These are phyloP conservation scores for Pantherophis guttatus DNA, from an alignment of 2,113 vertebrate species.

Conservation along the genomic window DNA sequence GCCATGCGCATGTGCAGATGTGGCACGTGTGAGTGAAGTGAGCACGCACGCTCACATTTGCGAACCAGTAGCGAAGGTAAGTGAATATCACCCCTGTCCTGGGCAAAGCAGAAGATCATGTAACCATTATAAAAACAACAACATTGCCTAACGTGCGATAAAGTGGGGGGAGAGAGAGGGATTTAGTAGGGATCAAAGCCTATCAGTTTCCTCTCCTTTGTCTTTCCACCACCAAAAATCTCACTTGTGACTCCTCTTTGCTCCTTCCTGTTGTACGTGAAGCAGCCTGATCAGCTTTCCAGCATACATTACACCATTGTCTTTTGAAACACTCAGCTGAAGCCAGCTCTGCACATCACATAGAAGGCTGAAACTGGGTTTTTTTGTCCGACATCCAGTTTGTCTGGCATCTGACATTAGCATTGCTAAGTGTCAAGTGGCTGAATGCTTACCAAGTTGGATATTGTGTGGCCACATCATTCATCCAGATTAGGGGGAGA, in stretches of 20 bases:
- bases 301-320: conserved; percentile 19
- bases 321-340: accelerated
- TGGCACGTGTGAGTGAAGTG: too few species aligned
- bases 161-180: neutral
- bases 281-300: conserved; percentile 20
- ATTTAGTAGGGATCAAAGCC: neutral
- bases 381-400: conserved; percentile 49
- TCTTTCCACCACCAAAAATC: neutral
- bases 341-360: conserved; percentile 40
- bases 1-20: too few species aligned
- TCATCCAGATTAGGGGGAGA: neutral
- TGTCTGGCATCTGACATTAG: conserved; percentile 65
- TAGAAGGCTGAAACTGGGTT: conserved; percentile 7
- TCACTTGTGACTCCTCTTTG: neutral
- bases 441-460: conserved; percentile 22
- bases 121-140: neutral
- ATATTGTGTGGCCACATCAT: conserved; percentile 14
- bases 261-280: neutral
- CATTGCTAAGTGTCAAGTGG: conserved; percentile 32
- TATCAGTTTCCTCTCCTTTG: neutral
- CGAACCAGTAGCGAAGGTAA: too few species aligned
- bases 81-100: too few species aligned
- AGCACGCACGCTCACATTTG: too few species aligned
- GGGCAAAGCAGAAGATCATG: neutral
- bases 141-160: accelerated